Evolutionary conservation across 2,888 invertebrate species (phyloP).

Genomic region (Xanthorhoe spadicearia): DNA sequence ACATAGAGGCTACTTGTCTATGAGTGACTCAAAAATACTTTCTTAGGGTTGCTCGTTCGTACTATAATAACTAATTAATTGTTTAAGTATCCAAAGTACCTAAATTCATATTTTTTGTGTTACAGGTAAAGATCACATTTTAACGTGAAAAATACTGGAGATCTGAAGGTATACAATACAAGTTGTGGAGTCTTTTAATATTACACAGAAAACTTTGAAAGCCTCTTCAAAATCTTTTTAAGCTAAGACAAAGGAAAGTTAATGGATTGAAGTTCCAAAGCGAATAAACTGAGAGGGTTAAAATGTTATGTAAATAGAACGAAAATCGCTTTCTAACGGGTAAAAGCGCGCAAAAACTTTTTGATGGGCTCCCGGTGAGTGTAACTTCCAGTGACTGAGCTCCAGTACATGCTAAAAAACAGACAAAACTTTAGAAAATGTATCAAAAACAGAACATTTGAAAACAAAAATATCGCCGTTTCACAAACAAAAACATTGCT

Average conservation of each 20-base stretch:
- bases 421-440: constrained; percentile 33
- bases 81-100: not conserved
- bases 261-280: constrained; percentile 68
- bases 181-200: not conserved
- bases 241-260: constrained; percentile 49
- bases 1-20: too few relatives aligned
- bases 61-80: not conserved
- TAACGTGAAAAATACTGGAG: not conserved
- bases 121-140: constrained; percentile 55
- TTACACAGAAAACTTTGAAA: constrained; percentile 35
- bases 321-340: constrained; percentile 73
- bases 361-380: constrained; percentile 65
- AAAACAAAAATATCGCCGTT: not conserved
- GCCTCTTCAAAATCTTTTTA: constrained; percentile 5
- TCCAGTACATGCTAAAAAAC: constrained; percentile 53
- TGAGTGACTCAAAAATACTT: too few relatives aligned
- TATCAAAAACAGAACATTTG: not conserved
- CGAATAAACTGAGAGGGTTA: constrained; percentile 65
- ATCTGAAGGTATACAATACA: not conserved
- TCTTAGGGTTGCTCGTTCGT: too few relatives aligned
- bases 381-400: constrained; percentile 34
- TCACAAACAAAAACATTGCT: not conserved
- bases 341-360: constrained; percentile 73
- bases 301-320: constrained; percentile 71
- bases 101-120: constrained; percentile 43